phyloP scores from a whole-genome alignment of 2,113 vertebrate species.

The Epinephelus cyanopodus region DNA sequence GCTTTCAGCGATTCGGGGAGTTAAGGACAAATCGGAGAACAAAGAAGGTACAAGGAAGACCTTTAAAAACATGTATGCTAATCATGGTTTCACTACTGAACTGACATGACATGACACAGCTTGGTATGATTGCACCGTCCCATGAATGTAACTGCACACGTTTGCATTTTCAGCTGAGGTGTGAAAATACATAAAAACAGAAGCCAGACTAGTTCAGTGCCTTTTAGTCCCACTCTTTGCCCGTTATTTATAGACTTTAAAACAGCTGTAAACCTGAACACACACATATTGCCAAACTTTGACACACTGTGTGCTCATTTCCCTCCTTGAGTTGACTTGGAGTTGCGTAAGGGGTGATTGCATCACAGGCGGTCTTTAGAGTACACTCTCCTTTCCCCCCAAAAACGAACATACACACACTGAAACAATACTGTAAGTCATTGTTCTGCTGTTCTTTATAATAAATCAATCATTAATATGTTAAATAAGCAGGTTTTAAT shows the following conservation, averaged over 20 bases:
- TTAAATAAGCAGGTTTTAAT: slow-evolving; percentile 12
- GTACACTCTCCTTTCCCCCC: slow-evolving; percentile 7
- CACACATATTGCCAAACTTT: slow-evolving; percentile 9
- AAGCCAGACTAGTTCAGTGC: slow-evolving; percentile 11
- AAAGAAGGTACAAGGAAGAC: slow-evolving; percentile 10
- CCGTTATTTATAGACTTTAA: neutral
- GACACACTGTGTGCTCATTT: slow-evolving; percentile 10
- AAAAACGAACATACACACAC: neutral
- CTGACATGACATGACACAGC: neutral
- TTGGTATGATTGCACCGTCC: slow-evolving; percentile 19
- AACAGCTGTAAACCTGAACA: slow-evolving; percentile 35
- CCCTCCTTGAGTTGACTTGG: slow-evolving; percentile 20
- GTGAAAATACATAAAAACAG: slow-evolving; percentile 12
- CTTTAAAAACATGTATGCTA: neutral
- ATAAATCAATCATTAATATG: neutral
- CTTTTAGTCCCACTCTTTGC: neutral
- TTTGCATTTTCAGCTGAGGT: slow-evolving; percentile 3
- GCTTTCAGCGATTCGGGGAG: neutral
- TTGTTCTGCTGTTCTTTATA: slow-evolving; percentile 14
- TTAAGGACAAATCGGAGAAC: slow-evolving; percentile 9
- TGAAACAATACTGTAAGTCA: slow-evolving; percentile 45
- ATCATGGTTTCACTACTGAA: neutral
- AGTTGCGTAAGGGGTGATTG: slow-evolving; percentile 48
- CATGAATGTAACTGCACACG: neutral
- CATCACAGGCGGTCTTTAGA: slow-evolving; percentile 35